These are phyloP conservation scores for Fissipunctia ypsillon DNA, from an alignment of 2,888 invertebrate genomes.

Conservation along the genomic window DNA sequence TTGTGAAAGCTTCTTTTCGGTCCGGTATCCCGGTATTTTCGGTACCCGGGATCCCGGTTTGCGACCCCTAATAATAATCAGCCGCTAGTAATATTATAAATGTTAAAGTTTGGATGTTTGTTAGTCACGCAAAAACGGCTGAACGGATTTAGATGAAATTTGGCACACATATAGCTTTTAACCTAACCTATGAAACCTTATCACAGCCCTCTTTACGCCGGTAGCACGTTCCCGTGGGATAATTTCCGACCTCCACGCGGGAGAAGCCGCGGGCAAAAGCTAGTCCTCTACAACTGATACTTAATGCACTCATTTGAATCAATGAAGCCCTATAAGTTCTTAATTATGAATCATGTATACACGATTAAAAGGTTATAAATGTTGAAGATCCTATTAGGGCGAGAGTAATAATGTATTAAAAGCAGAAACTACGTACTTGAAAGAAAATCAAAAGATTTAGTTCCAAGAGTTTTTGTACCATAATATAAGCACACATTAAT, in stretches of 20 bases:
- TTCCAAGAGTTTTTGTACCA: too few relatives aligned
- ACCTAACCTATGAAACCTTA: too few relatives aligned
- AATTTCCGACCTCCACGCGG: too few relatives aligned
- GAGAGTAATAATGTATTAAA: background rate
- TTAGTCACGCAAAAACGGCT: background rate
- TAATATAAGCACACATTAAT: background rate
- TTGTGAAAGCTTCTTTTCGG: too few relatives aligned
- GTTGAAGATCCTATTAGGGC: background rate
- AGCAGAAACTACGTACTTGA: background rate
- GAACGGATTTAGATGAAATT: background rate
- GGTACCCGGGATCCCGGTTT: too few relatives aligned
- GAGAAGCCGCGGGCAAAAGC: too few relatives aligned
- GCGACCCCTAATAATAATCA: background rate
- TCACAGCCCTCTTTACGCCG: too few relatives aligned
- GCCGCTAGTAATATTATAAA: background rate
- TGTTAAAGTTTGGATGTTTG: background rate
- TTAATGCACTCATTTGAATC: background rate
- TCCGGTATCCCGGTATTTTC: too few relatives aligned
- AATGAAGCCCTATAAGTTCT: background rate
- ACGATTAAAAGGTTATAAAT: background rate
- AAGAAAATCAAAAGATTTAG: background rate
- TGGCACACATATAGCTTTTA: too few relatives aligned
- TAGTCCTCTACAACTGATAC: too few relatives aligned
- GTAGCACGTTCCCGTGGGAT: too few relatives aligned
- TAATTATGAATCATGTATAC: background rate